These are phyloP conservation scores for Tylochromis polylepis DNA, from an alignment of 2,113 vertebrate genomes.

Conservation along the genomic window DNA sequence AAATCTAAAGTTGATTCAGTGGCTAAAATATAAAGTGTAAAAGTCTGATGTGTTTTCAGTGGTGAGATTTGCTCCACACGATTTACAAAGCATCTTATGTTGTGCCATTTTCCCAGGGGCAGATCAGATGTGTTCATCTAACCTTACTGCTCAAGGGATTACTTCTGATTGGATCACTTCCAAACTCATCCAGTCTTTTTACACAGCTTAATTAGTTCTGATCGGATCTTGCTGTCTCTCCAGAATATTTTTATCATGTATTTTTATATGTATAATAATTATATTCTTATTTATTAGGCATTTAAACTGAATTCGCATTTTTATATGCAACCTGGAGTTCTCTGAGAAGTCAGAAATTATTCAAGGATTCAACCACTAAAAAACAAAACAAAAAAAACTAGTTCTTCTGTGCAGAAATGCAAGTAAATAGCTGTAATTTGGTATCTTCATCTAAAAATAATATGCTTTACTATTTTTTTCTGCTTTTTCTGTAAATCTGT, in stretches of 20 bases:
- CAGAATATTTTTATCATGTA: neutral
- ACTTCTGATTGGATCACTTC: neutral
- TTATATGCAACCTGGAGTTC: neutral
- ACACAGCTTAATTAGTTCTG: neutral
- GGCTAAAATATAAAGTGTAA: neutral
- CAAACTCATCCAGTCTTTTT: neutral
- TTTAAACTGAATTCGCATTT: neutral
- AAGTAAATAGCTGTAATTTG: neutral
- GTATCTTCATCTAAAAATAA: neutral
- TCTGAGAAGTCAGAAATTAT: neutral
- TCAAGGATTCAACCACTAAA: neutral
- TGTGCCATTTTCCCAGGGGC: neutral
- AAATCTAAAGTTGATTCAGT: neutral
- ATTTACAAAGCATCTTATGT: no score
- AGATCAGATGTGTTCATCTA: neutral
- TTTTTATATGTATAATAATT: neutral
- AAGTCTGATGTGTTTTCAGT: neutral
- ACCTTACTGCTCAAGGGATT: neutral
- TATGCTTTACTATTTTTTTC: neutral
- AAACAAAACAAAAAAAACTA: no score
- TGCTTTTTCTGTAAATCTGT: neutral
- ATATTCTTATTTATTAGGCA: neutral
- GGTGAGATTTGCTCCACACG: no score
- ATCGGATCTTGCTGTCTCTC: neutral
- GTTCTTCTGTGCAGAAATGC: neutral